phyloP scores from a whole-genome alignment of 2,888 invertebrate species.

The Limenitis camilla region DNA sequence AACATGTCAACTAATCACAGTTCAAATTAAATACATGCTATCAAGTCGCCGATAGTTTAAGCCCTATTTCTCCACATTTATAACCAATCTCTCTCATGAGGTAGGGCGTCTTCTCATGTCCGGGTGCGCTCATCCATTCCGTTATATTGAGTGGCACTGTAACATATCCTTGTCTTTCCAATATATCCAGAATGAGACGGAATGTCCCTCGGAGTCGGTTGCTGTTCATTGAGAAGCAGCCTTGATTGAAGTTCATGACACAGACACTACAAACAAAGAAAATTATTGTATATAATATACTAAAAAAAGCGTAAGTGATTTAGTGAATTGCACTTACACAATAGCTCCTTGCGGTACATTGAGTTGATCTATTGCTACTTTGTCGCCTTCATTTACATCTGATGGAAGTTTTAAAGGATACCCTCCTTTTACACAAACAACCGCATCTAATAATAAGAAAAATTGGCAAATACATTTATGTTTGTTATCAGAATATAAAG shows the following conservation, averaged over 20 bases:
- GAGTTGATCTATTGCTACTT: conserved; percentile 51
- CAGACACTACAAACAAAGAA: conserved; percentile 67
- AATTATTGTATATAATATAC: neutral
- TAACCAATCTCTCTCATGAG: conserved; percentile 71
- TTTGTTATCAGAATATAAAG: neutral
- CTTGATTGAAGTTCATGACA: conserved; percentile 66
- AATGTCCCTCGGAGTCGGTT: conserved; percentile 69
- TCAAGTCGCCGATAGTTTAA: conserved; percentile 50
- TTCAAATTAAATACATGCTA: neutral
- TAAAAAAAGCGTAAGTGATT: neutral
- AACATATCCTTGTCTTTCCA: conserved; percentile 73
- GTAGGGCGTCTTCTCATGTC: conserved; percentile 77
- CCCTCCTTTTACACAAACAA: conserved; percentile 48
- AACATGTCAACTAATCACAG: neutral
- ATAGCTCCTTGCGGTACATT: conserved; percentile 42
- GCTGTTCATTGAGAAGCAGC: conserved; percentile 76
- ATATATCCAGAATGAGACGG: conserved; percentile 66
- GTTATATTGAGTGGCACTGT: conserved; percentile 70
- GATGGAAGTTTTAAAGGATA: conserved; percentile 40
- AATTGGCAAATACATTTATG: neutral
- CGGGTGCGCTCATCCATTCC: conserved; percentile 70
- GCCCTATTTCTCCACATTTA: conserved; percentile 66
- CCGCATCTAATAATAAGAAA: conserved; percentile 36
- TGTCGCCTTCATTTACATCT: conserved; percentile 25
- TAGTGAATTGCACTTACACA: conserved; percentile 48